A percentile compares a stretch with the other conserved stretches of the same genome.
Conservation (phyloP, 2,888 invertebrate species). For the Julus scandinavius region DNA sequence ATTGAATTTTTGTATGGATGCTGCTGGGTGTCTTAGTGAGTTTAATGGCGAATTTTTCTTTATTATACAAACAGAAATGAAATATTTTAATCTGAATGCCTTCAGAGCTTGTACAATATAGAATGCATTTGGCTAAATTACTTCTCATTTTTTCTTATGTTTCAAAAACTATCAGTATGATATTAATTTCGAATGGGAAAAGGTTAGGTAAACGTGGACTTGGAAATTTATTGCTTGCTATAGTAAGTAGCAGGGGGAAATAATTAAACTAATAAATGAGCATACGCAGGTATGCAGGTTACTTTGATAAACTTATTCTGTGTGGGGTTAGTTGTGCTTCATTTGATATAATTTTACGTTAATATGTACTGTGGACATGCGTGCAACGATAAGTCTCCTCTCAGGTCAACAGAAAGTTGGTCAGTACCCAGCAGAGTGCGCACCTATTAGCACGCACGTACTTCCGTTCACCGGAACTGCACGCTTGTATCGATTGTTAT, state of each 20-base stretch:
- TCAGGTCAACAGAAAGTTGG: conserved; percentile 22
- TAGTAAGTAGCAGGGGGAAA: not conserved
- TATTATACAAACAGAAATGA: no score
- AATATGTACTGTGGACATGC: not conserved
- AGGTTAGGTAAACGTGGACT: not conserved
- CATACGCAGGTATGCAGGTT: not conserved
- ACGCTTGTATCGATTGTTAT: conserved; percentile 41
- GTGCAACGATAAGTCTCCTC: not conserved
- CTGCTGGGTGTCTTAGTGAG: not conserved
- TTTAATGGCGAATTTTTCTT: no score
- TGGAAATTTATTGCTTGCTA: not conserved
- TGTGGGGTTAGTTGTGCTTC: not conserved
- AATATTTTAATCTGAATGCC: no score
- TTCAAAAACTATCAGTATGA: no score
- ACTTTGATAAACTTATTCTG: conserved; percentile 1
- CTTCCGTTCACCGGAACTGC: conserved; percentile 27
- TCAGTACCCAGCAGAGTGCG: conserved; percentile 26
- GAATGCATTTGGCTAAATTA: no score
- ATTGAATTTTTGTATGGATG: not conserved
- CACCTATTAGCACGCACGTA: conserved; percentile 29
- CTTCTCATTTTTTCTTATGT: no score
- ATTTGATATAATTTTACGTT: not conserved
- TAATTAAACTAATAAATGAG: not conserved
- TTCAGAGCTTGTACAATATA: no score
- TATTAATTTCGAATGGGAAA: not conserved